Conservation (phyloP, 2,888 invertebrate species). For the Macroteleia sp. region DNA sequence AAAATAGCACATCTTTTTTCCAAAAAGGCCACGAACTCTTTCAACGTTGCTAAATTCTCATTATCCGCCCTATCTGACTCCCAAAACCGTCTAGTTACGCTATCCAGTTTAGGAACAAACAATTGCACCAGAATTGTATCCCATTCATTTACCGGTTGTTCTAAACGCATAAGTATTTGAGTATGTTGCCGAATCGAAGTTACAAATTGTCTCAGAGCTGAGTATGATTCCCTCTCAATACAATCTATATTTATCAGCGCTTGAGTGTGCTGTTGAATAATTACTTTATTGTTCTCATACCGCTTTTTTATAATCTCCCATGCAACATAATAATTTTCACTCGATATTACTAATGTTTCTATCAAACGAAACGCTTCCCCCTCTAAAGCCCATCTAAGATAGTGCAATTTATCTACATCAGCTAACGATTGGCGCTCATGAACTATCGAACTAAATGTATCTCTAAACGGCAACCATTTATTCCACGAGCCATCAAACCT, state of each 20-base stretch:
- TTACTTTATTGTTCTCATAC: not conserved
- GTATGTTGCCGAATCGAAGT: slow-evolving; percentile 1
- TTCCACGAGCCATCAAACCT: too few species aligned
- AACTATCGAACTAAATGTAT: not conserved
- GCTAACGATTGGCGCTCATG: not conserved
- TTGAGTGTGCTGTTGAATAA: slow-evolving; percentile 2
- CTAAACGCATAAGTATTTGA: not conserved
- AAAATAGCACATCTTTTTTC: not conserved
- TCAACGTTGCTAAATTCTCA: not conserved
- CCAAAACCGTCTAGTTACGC: not conserved
- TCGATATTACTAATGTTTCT: not conserved
- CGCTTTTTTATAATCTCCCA: slow-evolving; percentile 1
- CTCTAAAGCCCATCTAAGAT: not conserved
- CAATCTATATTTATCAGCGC: not conserved
- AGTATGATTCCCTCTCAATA: not conserved
- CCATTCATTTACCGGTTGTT: slow-evolving; percentile 9
- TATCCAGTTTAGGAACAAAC: slow-evolving; percentile 7
- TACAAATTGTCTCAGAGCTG: slow-evolving; percentile 1
- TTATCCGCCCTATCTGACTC: slow-evolving; percentile 9
- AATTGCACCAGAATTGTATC: slow-evolving; percentile 9
- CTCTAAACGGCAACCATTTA: not conserved
- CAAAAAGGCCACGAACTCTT: not conserved
- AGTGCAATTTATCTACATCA: not conserved
- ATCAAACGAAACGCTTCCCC: not conserved
- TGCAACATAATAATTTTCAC: slow-evolving; percentile 5